phyloP scores from a whole-genome alignment of 2,113 vertebrate species.

The Hucho hucho region DNA sequence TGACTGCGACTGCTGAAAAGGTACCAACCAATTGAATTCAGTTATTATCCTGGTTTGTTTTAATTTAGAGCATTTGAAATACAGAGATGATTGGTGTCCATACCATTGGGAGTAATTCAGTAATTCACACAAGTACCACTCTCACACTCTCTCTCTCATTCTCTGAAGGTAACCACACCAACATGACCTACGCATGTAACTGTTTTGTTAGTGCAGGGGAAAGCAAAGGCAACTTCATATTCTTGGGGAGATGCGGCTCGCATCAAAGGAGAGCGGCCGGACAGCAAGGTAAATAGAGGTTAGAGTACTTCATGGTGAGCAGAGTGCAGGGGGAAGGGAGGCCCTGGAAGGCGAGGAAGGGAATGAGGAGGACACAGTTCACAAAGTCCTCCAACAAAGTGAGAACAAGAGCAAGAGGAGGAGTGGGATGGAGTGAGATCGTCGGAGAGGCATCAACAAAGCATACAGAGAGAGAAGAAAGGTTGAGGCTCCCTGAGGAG shows the following conservation, averaged over 20 bases:
- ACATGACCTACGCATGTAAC: too few relatives aligned
- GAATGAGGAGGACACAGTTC: slow-evolving; percentile 29
- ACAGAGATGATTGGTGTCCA: too few relatives aligned
- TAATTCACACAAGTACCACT: too few relatives aligned
- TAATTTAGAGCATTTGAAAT: too few relatives aligned
- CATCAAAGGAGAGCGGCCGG: background rate
- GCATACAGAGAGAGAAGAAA: background rate
- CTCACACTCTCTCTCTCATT: too few relatives aligned
- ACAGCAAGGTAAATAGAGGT: background rate
- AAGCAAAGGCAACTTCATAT: background rate
- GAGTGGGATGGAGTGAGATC: background rate
- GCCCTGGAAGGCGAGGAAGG: slow-evolving; percentile 1
- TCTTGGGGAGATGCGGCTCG: background rate
- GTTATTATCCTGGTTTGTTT: too few relatives aligned
- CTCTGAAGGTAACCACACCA: too few relatives aligned
- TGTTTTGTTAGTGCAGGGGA: background rate
- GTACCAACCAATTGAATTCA: too few relatives aligned
- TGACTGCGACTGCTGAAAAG: too few relatives aligned
- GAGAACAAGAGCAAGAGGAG: slow-evolving; percentile 12
- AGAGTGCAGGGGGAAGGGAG: background rate
- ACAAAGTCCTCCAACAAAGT: slow-evolving; percentile 19
- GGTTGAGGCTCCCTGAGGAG: background rate
- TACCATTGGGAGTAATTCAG: too few relatives aligned
- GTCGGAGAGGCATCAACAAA: background rate
- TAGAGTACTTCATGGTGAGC: background rate